Conservation (phyloP, 2,113 vertebrate genomes). For the Austrofundulus limnaeus region DNA sequence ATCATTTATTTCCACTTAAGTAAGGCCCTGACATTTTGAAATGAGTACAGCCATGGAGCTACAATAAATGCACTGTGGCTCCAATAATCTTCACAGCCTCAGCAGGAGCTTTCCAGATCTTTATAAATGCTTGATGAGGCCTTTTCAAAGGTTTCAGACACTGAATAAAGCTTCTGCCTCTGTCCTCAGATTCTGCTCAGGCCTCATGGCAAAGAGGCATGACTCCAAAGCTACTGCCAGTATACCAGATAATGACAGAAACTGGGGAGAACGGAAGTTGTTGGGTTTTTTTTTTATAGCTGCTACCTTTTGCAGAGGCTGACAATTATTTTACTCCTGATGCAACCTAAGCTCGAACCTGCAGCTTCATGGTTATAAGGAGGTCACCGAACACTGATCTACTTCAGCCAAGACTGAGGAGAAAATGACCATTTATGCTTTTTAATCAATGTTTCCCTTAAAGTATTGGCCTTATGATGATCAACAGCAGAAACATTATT, state of each 20-base stretch:
- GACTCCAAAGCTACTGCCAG: conserved; percentile 38
- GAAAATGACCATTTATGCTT: conserved; percentile 35
- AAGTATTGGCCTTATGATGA: no score
- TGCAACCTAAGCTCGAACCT: no score
- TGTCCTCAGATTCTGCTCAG: conserved; percentile 40
- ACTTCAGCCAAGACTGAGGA: no score
- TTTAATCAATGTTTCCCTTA: no score
- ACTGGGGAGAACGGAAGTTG: conserved; percentile 16
- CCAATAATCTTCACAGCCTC: conserved; percentile 50
- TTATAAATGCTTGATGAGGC: conserved; percentile 70
- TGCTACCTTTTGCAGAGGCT: no score
- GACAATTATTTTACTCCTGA: no score
- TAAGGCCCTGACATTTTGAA: conserved; percentile 36
- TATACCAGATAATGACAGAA: conserved; percentile 52
- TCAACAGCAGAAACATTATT: no score
- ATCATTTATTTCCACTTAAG: conserved; percentile 4
- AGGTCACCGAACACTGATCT: no score
- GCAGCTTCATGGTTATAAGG: no score
- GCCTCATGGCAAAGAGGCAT: conserved; percentile 31
- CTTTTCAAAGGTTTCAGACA: conserved; percentile 58
- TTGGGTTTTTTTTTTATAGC: no score
- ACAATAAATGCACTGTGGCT: conserved; percentile 20
- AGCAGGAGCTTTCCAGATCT: conserved; percentile 59
- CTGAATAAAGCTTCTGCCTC: conserved; percentile 57
- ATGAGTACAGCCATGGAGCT: conserved; percentile 17